These are phyloP conservation scores for Ormia ochracea DNA, from an alignment of 2,888 invertebrate species.

Conservation along the genomic window DNA sequence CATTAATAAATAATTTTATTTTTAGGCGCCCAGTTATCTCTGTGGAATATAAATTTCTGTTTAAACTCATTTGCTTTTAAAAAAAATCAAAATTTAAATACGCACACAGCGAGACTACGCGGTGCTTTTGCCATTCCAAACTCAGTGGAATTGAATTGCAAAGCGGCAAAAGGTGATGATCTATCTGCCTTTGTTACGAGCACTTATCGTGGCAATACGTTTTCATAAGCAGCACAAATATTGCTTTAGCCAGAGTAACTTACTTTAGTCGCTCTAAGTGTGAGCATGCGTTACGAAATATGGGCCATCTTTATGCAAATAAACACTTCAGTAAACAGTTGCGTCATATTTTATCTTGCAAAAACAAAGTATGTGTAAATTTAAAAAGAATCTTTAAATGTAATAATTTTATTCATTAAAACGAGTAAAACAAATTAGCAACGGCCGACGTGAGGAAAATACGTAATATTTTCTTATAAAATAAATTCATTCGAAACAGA, in stretches of 20 bases:
- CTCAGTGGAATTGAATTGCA: not conserved
- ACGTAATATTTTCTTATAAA: not conserved
- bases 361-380: not conserved
- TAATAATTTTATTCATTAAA: constrained; percentile 24
- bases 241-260: not conserved
- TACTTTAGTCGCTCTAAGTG: not conserved
- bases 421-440: constrained; percentile 3
- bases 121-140: not conserved
- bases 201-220: not conserved
- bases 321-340: not conserved
- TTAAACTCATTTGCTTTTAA: not conserved
- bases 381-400: too few relatives aligned
- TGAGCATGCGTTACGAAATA: not conserved
- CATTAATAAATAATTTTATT: not conserved
- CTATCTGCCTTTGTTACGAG: too few relatives aligned
- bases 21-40: constrained; percentile 23
- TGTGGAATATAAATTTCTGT: constrained; percentile 9
- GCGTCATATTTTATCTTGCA: not conserved
- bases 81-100: not conserved
- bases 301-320: constrained; percentile 8
- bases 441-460: constrained; percentile 30
- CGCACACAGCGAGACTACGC: not conserved
- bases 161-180: not conserved
- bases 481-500: not conserved
- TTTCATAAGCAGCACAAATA: constrained; percentile 8